These are phyloP conservation scores for Drosophila pseudoobscura DNA, from an alignment of 1,140 invertebrate species.

Conservation along the genomic window DNA sequence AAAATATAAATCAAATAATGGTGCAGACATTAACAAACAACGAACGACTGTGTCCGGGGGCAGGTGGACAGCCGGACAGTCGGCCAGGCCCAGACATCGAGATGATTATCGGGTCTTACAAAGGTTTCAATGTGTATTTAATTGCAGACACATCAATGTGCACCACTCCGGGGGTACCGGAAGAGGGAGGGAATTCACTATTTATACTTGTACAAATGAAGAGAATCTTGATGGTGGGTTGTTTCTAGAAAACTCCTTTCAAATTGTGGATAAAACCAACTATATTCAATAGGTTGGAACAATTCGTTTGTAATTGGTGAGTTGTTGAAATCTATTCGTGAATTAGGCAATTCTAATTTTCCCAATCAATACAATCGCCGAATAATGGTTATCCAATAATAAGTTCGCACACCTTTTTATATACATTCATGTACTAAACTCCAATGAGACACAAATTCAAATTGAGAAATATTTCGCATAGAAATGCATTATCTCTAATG, in stretches of 20 bases:
- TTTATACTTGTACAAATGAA: background rate
- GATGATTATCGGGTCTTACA: constrained; percentile 47
- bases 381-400: too few species aligned
- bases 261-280: constrained; percentile 10
- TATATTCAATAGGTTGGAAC: constrained; percentile 2
- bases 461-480: constrained; percentile 15
- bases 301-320: background rate
- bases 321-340: too few species aligned
- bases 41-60: constrained; percentile 16
- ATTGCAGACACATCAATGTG: constrained; percentile 35
- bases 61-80: background rate
- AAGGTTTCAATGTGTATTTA: constrained; percentile 52
- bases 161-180: background rate
- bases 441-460: background rate
- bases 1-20: constrained; percentile 69
- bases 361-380: too few species aligned
- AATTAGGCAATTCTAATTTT: too few species aligned
- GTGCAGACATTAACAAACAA: constrained; percentile 67
- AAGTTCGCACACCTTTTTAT: too few species aligned
- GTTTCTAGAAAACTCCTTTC: constrained; percentile 14
- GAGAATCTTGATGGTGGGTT: background rate
- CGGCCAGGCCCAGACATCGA: constrained; percentile 28
- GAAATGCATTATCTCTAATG: too few species aligned
- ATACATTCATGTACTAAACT: too few species aligned
- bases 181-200: constrained; percentile 2